These are phyloP conservation scores for Zenarchopterus dispar DNA, from an alignment of 2,797 vertebrate genomes.

Conservation along the genomic window DNA sequence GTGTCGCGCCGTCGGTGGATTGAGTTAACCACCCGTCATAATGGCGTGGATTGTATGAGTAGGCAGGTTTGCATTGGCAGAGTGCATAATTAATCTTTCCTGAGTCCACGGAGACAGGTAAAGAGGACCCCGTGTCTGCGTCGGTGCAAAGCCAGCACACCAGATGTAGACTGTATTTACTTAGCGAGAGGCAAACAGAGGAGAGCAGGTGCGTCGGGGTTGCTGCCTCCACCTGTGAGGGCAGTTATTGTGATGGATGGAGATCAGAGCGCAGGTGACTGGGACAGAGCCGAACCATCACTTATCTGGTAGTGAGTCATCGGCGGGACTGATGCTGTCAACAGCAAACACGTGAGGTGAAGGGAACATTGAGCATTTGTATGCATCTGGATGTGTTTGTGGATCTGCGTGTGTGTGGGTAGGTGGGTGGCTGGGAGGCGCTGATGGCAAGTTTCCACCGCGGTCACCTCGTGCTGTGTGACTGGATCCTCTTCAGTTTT, in stretches of 20 bases:
- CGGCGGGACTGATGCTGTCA: slow-evolving; percentile 43
- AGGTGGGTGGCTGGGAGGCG: slow-evolving; percentile 20
- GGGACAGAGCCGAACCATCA: slow-evolving; percentile 21
- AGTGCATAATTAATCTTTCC: background rate
- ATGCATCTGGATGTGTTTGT: slow-evolving; percentile 30
- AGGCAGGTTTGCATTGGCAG: slow-evolving; percentile 15
- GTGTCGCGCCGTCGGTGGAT: slow-evolving; percentile 32
- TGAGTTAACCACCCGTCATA: slow-evolving; percentile 47
- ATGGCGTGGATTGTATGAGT: slow-evolving; percentile 41
- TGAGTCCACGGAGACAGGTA: slow-evolving; percentile 6
- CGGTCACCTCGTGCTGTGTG: slow-evolving; percentile 38
- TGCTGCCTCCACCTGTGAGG: slow-evolving; percentile 48
- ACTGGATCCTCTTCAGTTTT: slow-evolving; percentile 6
- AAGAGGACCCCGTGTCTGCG: slow-evolving; percentile 15
- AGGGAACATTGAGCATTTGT: slow-evolving; percentile 14
- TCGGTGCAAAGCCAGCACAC: slow-evolving; percentile 22
- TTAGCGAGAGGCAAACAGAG: slow-evolving; percentile 59
- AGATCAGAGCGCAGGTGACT: slow-evolving; percentile 54
- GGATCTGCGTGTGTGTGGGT: slow-evolving; percentile 22
- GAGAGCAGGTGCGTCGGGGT: slow-evolving; percentile 54
- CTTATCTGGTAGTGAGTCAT: slow-evolving; percentile 60
- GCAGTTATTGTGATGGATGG: slow-evolving; percentile 55
- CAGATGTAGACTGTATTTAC: slow-evolving; percentile 62
- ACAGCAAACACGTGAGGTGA: slow-evolving; percentile 20
- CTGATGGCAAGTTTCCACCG: slow-evolving; percentile 58